A percentile compares a stretch with the other conserved stretches of the same genome.
Evolutionary conservation across 2,113 vertebrate genomes (phyloP).

Genomic region (Perognathus longimembris): DNA sequence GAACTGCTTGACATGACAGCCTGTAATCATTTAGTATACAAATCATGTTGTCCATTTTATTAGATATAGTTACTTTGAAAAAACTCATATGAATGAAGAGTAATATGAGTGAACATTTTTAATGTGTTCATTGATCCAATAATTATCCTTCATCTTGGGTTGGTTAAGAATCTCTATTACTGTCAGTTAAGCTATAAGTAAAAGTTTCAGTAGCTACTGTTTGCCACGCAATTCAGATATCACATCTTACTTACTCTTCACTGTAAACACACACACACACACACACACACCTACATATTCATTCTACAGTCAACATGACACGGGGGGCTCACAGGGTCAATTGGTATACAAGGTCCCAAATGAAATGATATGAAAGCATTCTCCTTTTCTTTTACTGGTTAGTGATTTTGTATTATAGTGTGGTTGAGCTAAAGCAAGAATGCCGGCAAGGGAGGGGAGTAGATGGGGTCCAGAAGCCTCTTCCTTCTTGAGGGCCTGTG

Average conservation of each 20-base stretch:
- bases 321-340: neutral
- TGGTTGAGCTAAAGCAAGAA: neutral
- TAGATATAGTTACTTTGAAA: constrained; percentile 20
- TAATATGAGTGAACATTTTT: neutral
- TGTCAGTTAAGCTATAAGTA: neutral
- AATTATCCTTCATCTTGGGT: neutral
- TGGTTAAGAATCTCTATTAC: neutral
- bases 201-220: neutral
- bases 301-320: too few relatives aligned
- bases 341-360: neutral
- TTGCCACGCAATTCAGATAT: neutral
- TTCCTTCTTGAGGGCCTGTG: neutral
- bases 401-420: constrained; percentile 9
- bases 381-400: neutral
- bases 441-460: neutral
- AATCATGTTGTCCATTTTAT: neutral
- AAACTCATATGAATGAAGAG: neutral
- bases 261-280: too few relatives aligned
- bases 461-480: neutral
- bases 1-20: neutral
- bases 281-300: too few relatives aligned
- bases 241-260: neutral
- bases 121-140: constrained; percentile 1
- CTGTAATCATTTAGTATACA: neutral
- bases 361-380: neutral